Evolutionary conservation across 2,888 invertebrate genomes (phyloP).

Genomic region (Hanleya hanleyi): DNA sequence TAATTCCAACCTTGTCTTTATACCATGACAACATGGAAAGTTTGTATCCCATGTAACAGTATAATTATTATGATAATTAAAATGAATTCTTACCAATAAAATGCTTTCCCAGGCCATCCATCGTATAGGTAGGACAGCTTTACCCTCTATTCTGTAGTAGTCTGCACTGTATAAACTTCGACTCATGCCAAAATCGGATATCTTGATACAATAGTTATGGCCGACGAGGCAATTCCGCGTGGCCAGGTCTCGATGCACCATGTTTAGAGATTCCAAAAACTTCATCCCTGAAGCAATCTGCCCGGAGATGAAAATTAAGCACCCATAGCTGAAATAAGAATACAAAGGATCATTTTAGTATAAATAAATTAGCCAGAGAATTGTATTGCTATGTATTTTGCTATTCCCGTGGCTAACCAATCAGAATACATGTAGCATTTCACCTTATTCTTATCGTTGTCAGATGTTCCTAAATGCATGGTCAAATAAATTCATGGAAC

Average conservation of each 20-base stretch:
- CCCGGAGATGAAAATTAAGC: conserved; percentile 86
- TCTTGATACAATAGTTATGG: conserved; percentile 80
- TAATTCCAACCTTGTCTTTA: too few relatives aligned
- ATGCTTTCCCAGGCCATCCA: conserved; percentile 95
- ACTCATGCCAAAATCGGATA: conserved; percentile 73
- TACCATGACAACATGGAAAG: background rate
- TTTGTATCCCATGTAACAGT: background rate
- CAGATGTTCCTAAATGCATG: background rate
- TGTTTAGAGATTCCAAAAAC: conserved; percentile 89
- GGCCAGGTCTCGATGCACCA: conserved; percentile 92
- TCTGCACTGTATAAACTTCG: conserved; percentile 77
- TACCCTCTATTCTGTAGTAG: conserved; percentile 88
- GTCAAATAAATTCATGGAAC: background rate
- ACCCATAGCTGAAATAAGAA: conserved; percentile 82
- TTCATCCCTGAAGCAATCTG: conserved; percentile 94
- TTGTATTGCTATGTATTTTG: too few relatives aligned
- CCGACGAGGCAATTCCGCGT: conserved; percentile 91
- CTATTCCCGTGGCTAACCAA: too few relatives aligned
- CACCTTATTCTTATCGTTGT: background rate
- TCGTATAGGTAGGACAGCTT: conserved; percentile 86
- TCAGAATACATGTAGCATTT: too few relatives aligned
- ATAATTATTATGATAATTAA: background rate
- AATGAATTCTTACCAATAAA: conserved; percentile 73
- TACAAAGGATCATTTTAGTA: too few relatives aligned
- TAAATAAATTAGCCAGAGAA: too few relatives aligned